A percentile compares a stretch with the other conserved stretches of the same genome.
Evolutionary conservation across 2,113 vertebrate species (phyloP).

Genomic region (Ranitomeya imitator): DNA sequence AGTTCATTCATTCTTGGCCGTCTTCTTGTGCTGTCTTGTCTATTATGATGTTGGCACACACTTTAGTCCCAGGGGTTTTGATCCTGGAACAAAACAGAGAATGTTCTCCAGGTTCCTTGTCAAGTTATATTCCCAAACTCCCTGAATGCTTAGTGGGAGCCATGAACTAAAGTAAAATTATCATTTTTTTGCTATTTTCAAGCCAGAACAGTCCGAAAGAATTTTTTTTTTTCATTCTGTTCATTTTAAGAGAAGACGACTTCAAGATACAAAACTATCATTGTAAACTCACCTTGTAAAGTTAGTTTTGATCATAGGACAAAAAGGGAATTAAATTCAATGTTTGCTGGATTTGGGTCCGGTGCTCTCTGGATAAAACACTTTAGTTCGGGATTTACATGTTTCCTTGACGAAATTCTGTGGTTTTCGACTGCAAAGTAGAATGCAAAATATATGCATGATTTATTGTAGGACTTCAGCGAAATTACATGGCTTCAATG

Average conservation of each 20-base stretch:
- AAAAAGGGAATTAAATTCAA: slow-evolving; percentile 8
- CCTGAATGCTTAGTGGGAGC: slow-evolving; percentile 68
- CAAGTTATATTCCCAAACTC: slow-evolving; percentile 70
- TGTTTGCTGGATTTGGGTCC: slow-evolving; percentile 23
- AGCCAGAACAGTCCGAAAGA: slow-evolving; percentile 64
- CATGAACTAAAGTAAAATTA: slow-evolving; percentile 70
- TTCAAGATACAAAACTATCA: slow-evolving; percentile 59
- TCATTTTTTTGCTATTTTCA: slow-evolving; percentile 68
- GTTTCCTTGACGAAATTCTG: slow-evolving; percentile 23
- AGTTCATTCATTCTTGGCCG: slow-evolving; percentile 68
- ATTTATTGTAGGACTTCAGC: neutral
- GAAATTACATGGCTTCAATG: neutral
- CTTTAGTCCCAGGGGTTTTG: slow-evolving; percentile 60
- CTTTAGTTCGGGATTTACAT: slow-evolving; percentile 22
- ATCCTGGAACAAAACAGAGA: slow-evolving; percentile 62
- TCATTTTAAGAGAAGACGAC: slow-evolving; percentile 53
- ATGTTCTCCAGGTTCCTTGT: slow-evolving; percentile 71
- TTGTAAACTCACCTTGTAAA: slow-evolving; percentile 60
- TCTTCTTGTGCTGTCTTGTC: slow-evolving; percentile 65
- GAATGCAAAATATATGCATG: neutral
- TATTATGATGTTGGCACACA: slow-evolving; percentile 67
- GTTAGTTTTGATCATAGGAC: slow-evolving; percentile 30
- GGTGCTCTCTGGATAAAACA: slow-evolving; percentile 36
- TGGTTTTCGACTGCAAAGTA: slow-evolving; percentile 6
- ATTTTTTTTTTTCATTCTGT: slow-evolving; percentile 45